Evolutionary conservation across 2,797 vertebrate species (phyloP), one percentile per base, ranked within the genome.

Genomic region (Esox masquinongy): DNA sequence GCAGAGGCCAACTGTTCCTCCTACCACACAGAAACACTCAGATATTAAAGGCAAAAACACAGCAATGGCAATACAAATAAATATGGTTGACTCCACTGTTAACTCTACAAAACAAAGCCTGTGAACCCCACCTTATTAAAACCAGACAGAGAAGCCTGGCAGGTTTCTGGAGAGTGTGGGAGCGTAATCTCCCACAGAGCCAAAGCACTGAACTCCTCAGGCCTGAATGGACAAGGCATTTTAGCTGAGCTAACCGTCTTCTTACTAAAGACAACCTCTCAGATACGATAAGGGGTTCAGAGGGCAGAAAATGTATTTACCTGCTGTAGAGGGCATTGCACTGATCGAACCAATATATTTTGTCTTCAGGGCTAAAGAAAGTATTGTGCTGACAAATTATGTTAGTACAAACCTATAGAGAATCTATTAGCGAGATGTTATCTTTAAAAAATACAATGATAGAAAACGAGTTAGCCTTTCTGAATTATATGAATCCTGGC

Each of bases 401-500:
- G 71, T 73, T 17, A 72, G 39, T 43, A 73, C 36, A 63, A 43
- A 31, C 22, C 53, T 17, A 56, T 39, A 63, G 50, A 74, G 17
- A 36, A 74, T 51, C 66, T 63, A 53, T 56, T 74, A 63, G 72
- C 8, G 4, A 64, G 24, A 49, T 66, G 72, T 1, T 39, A 75
- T 59, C 66, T 34, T 24, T 22, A 49, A 63, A 31, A 50, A 22
- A 15, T 9, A 22, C 19, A 36, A 61, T 19, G n/a, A 31, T 11
- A 0, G 11, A 34, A 61, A 72, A 59, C 36, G 9, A 34, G 29
- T 53, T 14, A 17, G 34, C 47, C n/a, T 49, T 39, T 63, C 51
- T 56, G 50, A n/a, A 26, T 72, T 17, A 19, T 14, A 56, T 31
- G 1, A 12, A 22, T 14, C 71, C 59, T 51, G 29, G 50, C 12